These are phyloP conservation scores for Callimorpha dominula DNA, from an alignment of 2,888 invertebrate species.

Conservation along the genomic window DNA sequence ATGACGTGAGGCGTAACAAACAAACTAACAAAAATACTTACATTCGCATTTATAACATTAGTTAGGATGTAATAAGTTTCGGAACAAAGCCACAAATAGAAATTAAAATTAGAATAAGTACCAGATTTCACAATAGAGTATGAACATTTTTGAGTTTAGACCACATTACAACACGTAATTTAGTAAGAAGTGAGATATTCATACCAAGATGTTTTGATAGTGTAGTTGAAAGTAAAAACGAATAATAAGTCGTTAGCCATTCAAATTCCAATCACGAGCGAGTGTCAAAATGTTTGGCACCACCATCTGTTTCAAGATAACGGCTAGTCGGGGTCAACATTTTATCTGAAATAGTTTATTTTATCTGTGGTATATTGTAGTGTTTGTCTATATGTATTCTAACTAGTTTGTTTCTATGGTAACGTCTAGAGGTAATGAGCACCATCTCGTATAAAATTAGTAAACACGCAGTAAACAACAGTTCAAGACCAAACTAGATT, in stretches of 20 bases:
- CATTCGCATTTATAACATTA: too few relatives aligned
- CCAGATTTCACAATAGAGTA: not conserved
- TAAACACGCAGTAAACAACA: too few relatives aligned
- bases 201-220: conserved; percentile 22
- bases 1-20: too few relatives aligned
- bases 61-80: not conserved
- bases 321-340: not conserved
- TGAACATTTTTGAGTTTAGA: not conserved
- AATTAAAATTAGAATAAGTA: not conserved
- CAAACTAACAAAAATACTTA: too few relatives aligned
- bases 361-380: not conserved
- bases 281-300: conserved; percentile 57
- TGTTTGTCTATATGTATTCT: not conserved
- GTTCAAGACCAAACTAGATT: too few relatives aligned
- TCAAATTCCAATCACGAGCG: conserved; percentile 56
- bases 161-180: conserved; percentile 17
- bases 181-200: conserved; percentile 20
- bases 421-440: too few relatives aligned
- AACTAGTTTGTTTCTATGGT: too few relatives aligned
- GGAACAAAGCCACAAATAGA: not conserved
- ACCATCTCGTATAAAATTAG: too few relatives aligned
- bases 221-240: conserved; percentile 56
- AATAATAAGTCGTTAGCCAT: conserved; percentile 45
- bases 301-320: conserved; percentile 40
- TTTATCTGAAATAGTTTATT: too few relatives aligned